Conservation (phyloP, 1,140 invertebrate species). For the Drosophila watanabei region DNA sequence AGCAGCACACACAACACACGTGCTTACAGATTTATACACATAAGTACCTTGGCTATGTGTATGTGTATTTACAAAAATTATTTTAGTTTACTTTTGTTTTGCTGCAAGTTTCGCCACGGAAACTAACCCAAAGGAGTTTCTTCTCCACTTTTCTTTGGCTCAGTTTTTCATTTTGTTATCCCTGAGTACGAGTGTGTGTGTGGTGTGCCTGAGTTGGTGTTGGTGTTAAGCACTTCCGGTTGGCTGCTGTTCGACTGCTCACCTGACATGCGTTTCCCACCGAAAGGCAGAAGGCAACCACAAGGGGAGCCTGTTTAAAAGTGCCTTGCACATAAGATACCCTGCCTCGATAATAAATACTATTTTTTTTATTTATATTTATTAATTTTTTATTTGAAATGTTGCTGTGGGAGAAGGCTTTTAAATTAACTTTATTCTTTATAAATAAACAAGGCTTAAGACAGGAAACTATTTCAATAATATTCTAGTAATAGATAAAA, state of each 20-base stretch:
- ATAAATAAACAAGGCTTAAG: not conserved
- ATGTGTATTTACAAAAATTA: slow-evolving; percentile 57
- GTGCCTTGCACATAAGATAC: too few relatives aligned
- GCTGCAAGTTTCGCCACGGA: slow-evolving; percentile 40
- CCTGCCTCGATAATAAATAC: not conserved
- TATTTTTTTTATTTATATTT: not conserved
- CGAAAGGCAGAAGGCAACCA: slow-evolving; percentile 12
- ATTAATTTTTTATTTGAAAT: not conserved
- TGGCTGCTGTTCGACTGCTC: slow-evolving; percentile 55
- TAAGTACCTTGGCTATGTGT: slow-evolving; percentile 18
- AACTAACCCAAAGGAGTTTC: slow-evolving; percentile 32
- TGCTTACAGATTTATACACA: slow-evolving; percentile 15
- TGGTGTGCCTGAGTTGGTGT: slow-evolving; percentile 31
- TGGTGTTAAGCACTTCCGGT: slow-evolving; percentile 74
- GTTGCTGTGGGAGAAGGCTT: too few relatives aligned
- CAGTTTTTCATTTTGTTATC: slow-evolving; percentile 52
- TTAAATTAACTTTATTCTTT: not conserved
- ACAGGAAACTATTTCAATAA: not conserved
- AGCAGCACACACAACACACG: slow-evolving; percentile 9
- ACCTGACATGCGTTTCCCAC: slow-evolving; percentile 65
- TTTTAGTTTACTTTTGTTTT: slow-evolving; percentile 63
- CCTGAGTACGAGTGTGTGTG: not conserved
- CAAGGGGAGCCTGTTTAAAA: too few relatives aligned
- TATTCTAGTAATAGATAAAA: not conserved
- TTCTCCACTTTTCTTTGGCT: slow-evolving; percentile 27